Evolutionary conservation across 2,113 vertebrate genomes (phyloP), one percentile per base, ranked within the genome.

Genomic region (Syrrhaptes paradoxus): DNA sequence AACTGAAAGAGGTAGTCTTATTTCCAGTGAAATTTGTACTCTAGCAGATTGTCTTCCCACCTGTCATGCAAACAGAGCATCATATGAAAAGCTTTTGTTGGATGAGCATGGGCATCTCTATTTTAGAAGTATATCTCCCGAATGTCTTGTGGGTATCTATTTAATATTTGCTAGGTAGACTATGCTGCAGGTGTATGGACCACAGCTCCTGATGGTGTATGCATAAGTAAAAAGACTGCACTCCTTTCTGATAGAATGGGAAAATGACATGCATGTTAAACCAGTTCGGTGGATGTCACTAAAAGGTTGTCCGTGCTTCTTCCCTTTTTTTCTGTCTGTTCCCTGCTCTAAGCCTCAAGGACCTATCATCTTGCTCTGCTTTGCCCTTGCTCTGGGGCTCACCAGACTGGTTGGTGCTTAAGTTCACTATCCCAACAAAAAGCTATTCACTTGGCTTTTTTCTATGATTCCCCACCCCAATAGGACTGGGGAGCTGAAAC

Each of bases 21-120:
- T 89, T 96, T 94, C 19, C 41, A 87, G 32, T 51, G 61, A 52
- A 76, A 70, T 87, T 94, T 67, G 62, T 90, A 11, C 58, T 52
- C 13, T 31, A 62, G 22, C 46, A 80, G 41, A n/a, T 75, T 86
- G 46, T 63, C 8, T 71, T 95, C 85, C 72, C 13, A 28, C 38
- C 29, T 82, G 38, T 51, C 57, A 29, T 9, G 19, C 17, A 77
- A 82, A 82, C 34, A 75, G 52, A 15, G 13, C 34, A 46, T 29
- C 11, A 9, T 48, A 73, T 26, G 72, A 88, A 80, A 89, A 72
- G 32, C 31, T 63, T 91, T 90, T 83, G 26, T 61, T 80, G 74
- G 62, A 8, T 62, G 36, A 58, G 34, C 59, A 49, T 4, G 16
- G 15, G 11, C 22, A 5, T 65, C 29, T 74, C 51, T 84, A 78